Base-by-base conservation (phyloP, 2,113 vertebrate genomes). In the Ardeotis arabs region DNA sequence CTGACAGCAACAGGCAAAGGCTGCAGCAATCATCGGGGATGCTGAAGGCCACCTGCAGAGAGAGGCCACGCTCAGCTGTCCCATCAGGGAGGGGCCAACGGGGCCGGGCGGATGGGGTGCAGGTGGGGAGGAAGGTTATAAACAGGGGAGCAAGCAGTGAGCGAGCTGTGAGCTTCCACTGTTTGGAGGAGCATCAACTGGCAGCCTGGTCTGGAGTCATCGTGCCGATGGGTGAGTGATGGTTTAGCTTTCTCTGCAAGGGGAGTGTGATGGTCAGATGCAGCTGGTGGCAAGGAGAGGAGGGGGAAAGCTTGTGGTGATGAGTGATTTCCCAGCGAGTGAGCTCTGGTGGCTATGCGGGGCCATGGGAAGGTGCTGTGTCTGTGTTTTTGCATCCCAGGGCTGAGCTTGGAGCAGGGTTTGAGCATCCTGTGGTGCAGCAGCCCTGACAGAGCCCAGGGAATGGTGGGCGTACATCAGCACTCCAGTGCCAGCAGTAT, bases 161-260 rank as follows among this genome's bases (percentile, higher is more conserved):
- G 13, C 0, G 7, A 44, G 41, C 16, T 27, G 4, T 1, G 4
- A 41, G 24, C 2, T 13, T 39, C 16, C 39, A 1, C 1, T 14
- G 4, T 13, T 7, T 2, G 9, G 31, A 24, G 28, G 47, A 33
- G 14, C 0, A 0, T 1, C 12, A 15, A 16, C 6, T 10, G 2
- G 31, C 0, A 0, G 4, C 6, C 15, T 45, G 31, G 3, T 7
- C 17, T 2, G 23, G 44, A 21, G 45, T 9, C 0, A 0, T 50
- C 3, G 22, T 31, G 9, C 11, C 9, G 5, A 2, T 5, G 10
- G 81, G 79, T 92, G 35, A 88, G 94, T 69, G 22, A 22, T 4
- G 7, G 4, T 27, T 79, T 5, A 14, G 11, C 5, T 19, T 80
- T 74, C 15, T 77, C 14, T 63, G 0, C 2, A 1, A 27, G 56